phyloP scores from a whole-genome alignment of 2,888 invertebrate genomes.

The Eubasilissa splendida region DNA sequence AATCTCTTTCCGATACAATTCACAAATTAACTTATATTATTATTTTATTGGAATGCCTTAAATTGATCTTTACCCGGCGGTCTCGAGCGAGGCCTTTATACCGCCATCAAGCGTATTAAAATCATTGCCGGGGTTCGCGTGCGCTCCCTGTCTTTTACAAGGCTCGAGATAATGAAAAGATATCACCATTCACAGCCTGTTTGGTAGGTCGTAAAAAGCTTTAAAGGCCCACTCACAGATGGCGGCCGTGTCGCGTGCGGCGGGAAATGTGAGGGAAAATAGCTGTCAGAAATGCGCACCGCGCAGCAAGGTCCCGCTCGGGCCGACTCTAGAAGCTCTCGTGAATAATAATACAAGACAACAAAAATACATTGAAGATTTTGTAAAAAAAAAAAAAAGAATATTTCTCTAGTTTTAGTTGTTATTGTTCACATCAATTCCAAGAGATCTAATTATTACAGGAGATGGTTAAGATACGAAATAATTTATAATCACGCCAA shows the following conservation, averaged over 20 bases:
- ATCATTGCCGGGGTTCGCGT: conserved; percentile 35
- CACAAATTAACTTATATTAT: background rate
- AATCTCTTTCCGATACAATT: no score
- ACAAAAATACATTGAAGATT: background rate
- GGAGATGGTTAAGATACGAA: no score
- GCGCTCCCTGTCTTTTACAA: conserved; percentile 39
- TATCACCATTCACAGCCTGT: conserved; percentile 51
- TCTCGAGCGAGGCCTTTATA: background rate
- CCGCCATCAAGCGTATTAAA: conserved; percentile 36
- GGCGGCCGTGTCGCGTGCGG: conserved; percentile 62
- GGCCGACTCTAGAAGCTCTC: no score
- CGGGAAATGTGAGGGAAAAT: conserved; percentile 23
- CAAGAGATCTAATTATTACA: no score
- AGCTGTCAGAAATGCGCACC: background rate
- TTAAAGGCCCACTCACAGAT: conserved; percentile 67
- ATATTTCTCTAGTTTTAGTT: no score
- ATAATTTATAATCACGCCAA: no score
- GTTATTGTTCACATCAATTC: no score
- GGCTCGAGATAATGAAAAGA: conserved; percentile 43
- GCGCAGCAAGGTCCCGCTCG: background rate
- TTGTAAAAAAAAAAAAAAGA: no score
- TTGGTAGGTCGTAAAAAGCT: conserved; percentile 62
- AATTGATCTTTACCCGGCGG: background rate
- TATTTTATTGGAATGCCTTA: background rate
- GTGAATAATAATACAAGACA: no score